These are phyloP conservation scores for Apamea epomidion DNA, from an alignment of 2,888 invertebrate genomes.

Conservation along the genomic window DNA sequence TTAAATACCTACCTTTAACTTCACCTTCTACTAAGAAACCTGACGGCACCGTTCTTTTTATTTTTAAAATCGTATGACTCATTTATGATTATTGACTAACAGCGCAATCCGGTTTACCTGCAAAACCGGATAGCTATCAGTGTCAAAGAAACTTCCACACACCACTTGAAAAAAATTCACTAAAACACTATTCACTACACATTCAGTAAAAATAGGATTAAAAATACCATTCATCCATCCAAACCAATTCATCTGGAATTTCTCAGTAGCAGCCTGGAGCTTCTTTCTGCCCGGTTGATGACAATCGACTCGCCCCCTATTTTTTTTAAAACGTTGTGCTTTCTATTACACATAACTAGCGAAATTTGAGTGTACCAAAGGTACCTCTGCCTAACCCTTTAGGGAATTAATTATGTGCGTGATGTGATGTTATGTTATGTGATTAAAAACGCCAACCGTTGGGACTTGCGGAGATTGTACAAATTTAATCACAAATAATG, in stretches of 20 bases:
- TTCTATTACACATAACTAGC: background rate
- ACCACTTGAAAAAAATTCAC: background rate
- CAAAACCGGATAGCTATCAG: slow-evolving; percentile 49
- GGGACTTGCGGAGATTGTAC: background rate
- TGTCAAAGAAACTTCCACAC: slow-evolving; percentile 21
- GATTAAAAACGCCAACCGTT: background rate
- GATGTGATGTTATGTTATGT: background rate
- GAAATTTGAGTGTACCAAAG: background rate
- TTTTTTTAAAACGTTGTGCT: too few species aligned
- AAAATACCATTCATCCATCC: background rate
- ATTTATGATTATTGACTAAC: slow-evolving; percentile 44
- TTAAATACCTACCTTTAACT: background rate
- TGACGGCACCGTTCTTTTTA: background rate
- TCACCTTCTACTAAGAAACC: slow-evolving; percentile 15
- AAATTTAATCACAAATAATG: slow-evolving; percentile 22
- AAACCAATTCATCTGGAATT: background rate
- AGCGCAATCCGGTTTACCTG: slow-evolving; percentile 48
- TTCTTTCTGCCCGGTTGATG: too few species aligned
- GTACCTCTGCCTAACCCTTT: background rate
- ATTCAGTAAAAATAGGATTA: background rate
- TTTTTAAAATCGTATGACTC: slow-evolving; percentile 41
- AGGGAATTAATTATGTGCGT: background rate
- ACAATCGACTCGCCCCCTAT: background rate
- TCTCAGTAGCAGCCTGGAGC: too few species aligned
- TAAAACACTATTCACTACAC: background rate